Percentiles rank a stretch among this genome's conserved stretches.
phyloP scores from a whole-genome alignment of 2,888 invertebrate genomes.

The Hydroisotoma schaefferi region DNA sequence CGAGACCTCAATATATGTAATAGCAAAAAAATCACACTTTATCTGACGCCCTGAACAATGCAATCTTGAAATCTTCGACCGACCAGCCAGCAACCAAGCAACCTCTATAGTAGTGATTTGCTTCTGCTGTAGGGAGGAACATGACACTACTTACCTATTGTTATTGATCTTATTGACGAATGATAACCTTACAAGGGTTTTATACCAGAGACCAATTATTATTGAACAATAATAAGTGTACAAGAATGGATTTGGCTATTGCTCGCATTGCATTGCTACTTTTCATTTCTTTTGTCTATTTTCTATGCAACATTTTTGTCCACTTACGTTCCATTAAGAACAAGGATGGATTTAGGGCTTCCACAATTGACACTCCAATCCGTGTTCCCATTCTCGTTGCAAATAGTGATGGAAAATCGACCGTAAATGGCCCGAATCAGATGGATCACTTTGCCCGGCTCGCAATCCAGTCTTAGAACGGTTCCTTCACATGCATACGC shows the following conservation, averaged over 20 bases:
- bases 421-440: slow-evolving; percentile 92
- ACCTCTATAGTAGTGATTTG: background rate
- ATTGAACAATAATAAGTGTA: slow-evolving; percentile 2
- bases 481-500: slow-evolving; percentile 93
- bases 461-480: slow-evolving; percentile 81
- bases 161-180: slow-evolving; percentile 7
- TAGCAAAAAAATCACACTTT: too few relatives aligned
- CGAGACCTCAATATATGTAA: background rate
- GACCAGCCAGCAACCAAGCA: slow-evolving; percentile 4
- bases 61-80: background rate
- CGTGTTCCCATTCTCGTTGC: slow-evolving; percentile 93
- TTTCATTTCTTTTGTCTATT: too few relatives aligned
- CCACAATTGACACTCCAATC: slow-evolving; percentile 96
- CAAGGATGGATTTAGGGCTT: slow-evolving; percentile 81
- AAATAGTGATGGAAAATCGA: slow-evolving; percentile 88
- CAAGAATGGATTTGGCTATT: too few relatives aligned
- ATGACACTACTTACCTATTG: slow-evolving; percentile 2
- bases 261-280: background rate
- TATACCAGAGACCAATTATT: background rate
- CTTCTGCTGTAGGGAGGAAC: background rate
- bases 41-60: too few relatives aligned
- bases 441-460: slow-evolving; percentile 82
- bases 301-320: slow-evolving; percentile 19
- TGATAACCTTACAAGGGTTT: slow-evolving; percentile 7
- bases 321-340: slow-evolving; percentile 77